These are phyloP conservation scores for Momotus momota DNA, from an alignment of 2,797 vertebrate species.

Conservation along the genomic window DNA sequence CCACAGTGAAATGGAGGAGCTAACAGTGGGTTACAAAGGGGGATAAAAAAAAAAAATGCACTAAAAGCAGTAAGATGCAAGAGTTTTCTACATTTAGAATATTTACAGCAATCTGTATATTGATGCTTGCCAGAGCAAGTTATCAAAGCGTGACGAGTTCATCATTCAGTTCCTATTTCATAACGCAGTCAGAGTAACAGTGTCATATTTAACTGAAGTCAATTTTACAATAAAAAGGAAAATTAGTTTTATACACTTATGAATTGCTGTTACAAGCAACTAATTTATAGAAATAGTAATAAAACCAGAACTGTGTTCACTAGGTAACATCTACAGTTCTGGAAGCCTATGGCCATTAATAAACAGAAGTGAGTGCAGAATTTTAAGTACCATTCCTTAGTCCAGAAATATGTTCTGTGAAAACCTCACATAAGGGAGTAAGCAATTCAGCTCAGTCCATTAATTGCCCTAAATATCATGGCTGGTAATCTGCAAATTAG, in stretches of 20 bases:
- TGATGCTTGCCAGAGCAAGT: neutral
- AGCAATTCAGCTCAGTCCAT: slow-evolving; percentile 54
- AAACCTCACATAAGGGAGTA: slow-evolving; percentile 43
- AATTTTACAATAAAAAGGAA: slow-evolving; percentile 55
- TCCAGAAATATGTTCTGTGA: slow-evolving; percentile 45
- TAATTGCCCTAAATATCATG: slow-evolving; percentile 70
- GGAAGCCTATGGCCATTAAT: slow-evolving; percentile 34
- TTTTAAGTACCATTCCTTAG: slow-evolving; percentile 54
- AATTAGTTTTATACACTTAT: slow-evolving; percentile 45
- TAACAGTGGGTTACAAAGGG: neutral
- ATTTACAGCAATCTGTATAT: neutral
- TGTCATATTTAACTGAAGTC: neutral
- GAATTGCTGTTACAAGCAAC: slow-evolving; percentile 22
- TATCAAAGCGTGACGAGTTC: neutral
- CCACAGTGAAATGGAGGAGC: neutral
- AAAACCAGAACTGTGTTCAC: slow-evolving; percentile 37
- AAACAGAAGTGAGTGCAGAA: slow-evolving; percentile 32
- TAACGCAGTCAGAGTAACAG: neutral
- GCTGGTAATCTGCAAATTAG: slow-evolving; percentile 70
- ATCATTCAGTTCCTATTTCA: neutral
- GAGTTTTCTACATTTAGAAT: neutral
- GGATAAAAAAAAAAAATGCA: rapidly evolving
- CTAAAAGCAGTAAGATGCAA: neutral
- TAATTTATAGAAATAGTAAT: slow-evolving; percentile 51
- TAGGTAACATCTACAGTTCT: slow-evolving; percentile 10